Percentiles rank a stretch among this genome's conserved stretches.
Conservation (phyloP, 2,888 invertebrate species). For the Drosophila nigricruria region DNA sequence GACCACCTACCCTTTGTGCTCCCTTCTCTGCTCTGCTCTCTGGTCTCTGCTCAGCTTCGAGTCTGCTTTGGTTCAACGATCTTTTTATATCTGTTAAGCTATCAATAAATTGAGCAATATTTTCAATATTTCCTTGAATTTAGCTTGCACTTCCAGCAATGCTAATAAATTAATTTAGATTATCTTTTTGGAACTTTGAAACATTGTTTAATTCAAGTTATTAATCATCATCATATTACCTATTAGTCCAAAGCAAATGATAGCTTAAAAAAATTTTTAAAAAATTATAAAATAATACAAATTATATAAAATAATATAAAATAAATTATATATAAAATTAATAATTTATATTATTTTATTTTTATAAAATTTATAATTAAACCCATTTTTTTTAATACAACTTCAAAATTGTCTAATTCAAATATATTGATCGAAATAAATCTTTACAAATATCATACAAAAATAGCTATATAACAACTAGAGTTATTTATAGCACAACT, state of each 20-base stretch:
- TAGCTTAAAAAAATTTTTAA: background rate
- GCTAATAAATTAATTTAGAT: background rate
- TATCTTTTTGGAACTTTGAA: background rate
- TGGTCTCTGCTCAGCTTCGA: constrained; percentile 11
- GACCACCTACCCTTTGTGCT: background rate
- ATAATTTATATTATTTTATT: too few species aligned
- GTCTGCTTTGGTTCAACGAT: constrained; percentile 77
- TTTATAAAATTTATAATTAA: background rate
- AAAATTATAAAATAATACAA: too few species aligned
- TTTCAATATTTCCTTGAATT: constrained; percentile 2
- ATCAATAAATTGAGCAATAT: constrained; percentile 2
- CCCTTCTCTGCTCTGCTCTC: background rate
- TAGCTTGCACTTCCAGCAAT: background rate
- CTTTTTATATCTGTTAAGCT: constrained; percentile 28
- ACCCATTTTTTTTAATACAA: too few species aligned
- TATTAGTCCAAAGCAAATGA: background rate
- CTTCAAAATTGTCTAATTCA: too few species aligned
- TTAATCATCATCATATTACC: background rate
- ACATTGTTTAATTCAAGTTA: background rate
- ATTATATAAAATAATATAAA: too few species aligned
- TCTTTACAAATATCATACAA: too few species aligned
- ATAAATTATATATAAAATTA: too few species aligned
- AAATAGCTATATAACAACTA: too few species aligned
- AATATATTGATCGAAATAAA: too few species aligned
- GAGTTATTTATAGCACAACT: background rate